phyloP scores from a whole-genome alignment of 2,888 invertebrate genomes.

The Acanthosepion pharaonis region DNA sequence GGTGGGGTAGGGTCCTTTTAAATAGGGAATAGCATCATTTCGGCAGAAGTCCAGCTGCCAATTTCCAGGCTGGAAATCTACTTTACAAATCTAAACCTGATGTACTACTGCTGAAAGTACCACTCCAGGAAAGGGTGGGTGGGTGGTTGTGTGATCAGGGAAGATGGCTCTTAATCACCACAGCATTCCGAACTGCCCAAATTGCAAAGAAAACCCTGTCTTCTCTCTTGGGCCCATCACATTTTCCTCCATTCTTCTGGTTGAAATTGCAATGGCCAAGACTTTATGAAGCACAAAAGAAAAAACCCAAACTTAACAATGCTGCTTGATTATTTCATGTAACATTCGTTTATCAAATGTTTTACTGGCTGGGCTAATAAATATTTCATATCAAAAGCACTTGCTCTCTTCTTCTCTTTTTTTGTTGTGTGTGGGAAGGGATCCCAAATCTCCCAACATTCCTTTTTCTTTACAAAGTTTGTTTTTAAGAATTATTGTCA shows the following conservation, averaged over 20 bases:
- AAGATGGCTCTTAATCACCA: background rate
- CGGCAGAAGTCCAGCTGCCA: background rate
- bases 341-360: background rate
- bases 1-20: background rate
- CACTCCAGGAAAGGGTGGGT: background rate
- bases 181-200: background rate
- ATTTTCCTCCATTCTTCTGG: background rate
- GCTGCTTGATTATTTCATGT: background rate
- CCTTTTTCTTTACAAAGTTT: too few species aligned
- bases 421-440: background rate
- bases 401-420: background rate
- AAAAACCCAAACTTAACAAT: background rate
- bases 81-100: background rate
- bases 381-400: background rate
- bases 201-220: background rate
- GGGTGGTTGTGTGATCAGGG: background rate
- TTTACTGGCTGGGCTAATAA: background rate
- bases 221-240: background rate
- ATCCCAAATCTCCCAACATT: too few species aligned
- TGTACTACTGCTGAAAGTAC: slow-evolving; percentile 1
- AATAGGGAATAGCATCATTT: background rate
- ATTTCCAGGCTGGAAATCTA: background rate
- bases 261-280: background rate
- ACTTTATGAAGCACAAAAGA: background rate
- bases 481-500: too few species aligned